phyloP scores from a whole-genome alignment of 1,140 invertebrate species.

The Scaptomyza hsui region DNA sequence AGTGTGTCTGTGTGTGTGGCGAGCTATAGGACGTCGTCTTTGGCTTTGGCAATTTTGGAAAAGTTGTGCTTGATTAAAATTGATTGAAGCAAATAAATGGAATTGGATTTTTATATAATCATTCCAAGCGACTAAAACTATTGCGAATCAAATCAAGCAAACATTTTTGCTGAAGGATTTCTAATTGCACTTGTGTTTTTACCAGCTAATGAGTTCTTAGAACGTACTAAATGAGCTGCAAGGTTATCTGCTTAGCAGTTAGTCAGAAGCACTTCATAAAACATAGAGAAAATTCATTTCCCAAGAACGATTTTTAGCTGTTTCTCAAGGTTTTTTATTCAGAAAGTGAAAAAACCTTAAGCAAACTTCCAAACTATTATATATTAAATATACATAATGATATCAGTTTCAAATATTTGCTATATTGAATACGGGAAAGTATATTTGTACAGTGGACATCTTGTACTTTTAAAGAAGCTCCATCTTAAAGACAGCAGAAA shows the following conservation, averaged over 20 bases:
- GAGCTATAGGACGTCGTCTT: conserved; percentile 34
- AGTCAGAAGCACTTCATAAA: background rate
- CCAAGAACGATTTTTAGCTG: background rate
- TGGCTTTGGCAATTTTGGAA: conserved; percentile 36
- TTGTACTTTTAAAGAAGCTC: background rate
- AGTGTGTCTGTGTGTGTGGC: conserved; percentile 11
- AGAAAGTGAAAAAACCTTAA: too few relatives aligned
- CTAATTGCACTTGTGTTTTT: conserved; percentile 45
- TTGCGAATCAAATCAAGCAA: conserved; percentile 41
- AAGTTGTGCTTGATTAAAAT: conserved; percentile 69
- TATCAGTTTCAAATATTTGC: too few relatives aligned
- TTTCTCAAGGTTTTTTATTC: background rate
- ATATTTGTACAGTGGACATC: too few relatives aligned
- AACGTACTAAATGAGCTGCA: background rate
- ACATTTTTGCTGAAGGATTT: conserved; percentile 33
- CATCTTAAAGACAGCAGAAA: conserved; percentile 20
- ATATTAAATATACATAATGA: too few relatives aligned
- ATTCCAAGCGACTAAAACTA: conserved; percentile 37
- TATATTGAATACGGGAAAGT: too few relatives aligned
- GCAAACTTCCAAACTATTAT: too few relatives aligned
- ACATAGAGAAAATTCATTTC: background rate
- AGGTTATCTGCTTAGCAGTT: background rate
- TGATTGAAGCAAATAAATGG: conserved; percentile 79
- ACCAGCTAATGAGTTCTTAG: background rate
- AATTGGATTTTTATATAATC: conserved; percentile 69